These are phyloP conservation scores for Stigmatopora nigra DNA, from an alignment of 2,113 vertebrate genomes.

Conservation along the genomic window DNA sequence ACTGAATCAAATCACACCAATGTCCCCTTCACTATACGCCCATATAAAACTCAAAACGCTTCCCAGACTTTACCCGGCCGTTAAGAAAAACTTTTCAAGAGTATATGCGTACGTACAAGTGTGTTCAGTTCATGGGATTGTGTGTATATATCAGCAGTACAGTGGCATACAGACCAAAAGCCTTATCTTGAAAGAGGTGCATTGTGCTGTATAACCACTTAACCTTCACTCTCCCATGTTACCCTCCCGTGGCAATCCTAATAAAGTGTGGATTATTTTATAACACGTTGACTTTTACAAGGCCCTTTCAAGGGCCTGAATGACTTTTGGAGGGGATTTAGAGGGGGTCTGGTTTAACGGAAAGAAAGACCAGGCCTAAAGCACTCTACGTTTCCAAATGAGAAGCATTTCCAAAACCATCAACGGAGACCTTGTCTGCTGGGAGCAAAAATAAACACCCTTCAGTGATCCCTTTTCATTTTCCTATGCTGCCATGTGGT, in stretches of 20 bases:
- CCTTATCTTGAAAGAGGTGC: slow-evolving; percentile 58
- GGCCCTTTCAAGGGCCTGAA: slow-evolving; percentile 37
- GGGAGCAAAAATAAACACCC: slow-evolving; percentile 65
- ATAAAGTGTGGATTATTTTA: slow-evolving; percentile 75
- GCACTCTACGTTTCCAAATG: slow-evolving; percentile 40
- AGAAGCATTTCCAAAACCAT: slow-evolving; percentile 60
- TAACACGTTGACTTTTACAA: slow-evolving; percentile 65
- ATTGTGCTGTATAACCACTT: slow-evolving; percentile 63
- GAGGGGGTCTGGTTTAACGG: slow-evolving; percentile 4
- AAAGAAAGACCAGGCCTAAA: slow-evolving; percentile 47
- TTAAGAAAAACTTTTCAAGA: slow-evolving; percentile 38
- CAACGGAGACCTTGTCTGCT: slow-evolving; percentile 59
- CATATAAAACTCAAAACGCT: slow-evolving; percentile 38
- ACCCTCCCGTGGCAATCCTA: slow-evolving; percentile 54
- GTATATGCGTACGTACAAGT: slow-evolving; percentile 19
- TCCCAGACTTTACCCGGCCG: slow-evolving; percentile 35
- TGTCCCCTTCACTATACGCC: slow-evolving; percentile 35
- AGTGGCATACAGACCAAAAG: slow-evolving; percentile 42
- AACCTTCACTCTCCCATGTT: slow-evolving; percentile 30
- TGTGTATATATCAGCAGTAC: slow-evolving; percentile 32
- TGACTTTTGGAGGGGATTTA: slow-evolving; percentile 4
- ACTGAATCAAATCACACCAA: slow-evolving; percentile 48
- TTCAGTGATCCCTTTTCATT: slow-evolving; percentile 36
- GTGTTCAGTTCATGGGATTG: slow-evolving; percentile 2
- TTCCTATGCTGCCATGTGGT: slow-evolving; percentile 35